A percentile compares a stretch with the other conserved stretches of the same genome.
These are phyloP conservation scores for Neolamprologus ventralis DNA, from an alignment of 2,113 vertebrate species.

Conservation along the genomic window DNA sequence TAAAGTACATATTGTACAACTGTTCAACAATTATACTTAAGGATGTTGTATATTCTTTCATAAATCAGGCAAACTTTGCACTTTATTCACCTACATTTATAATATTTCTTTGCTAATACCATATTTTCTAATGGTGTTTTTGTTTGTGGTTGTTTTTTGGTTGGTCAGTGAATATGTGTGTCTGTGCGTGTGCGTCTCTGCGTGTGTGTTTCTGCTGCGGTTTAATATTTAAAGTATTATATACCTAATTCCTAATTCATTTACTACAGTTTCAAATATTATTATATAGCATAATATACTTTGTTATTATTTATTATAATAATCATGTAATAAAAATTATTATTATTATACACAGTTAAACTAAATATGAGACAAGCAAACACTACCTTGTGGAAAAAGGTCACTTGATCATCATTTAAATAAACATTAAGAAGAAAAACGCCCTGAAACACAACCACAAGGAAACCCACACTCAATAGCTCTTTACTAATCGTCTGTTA, in stretches of 20 bases:
- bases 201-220: neutral
- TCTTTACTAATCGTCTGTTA: neutral
- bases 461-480: neutral
- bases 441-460: neutral
- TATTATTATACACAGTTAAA: neutral
- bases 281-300: neutral
- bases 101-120: neutral
- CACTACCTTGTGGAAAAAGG: neutral
- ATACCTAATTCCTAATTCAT: neutral
- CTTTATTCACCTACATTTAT: neutral
- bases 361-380: neutral
- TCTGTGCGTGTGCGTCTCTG: rapidly evolving
- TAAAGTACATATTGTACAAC: neutral
- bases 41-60: neutral
- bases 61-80: neutral
- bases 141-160: neutral
- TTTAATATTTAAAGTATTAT: neutral
- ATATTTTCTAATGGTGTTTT: neutral
- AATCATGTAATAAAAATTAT: neutral
- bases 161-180: neutral
- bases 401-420: neutral
- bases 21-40: neutral
- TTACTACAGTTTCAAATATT: neutral
- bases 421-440: neutral
- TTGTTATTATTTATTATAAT: neutral